Base-by-base conservation (phyloP, 2,797 vertebrate species). In the Melopsittacus undulatus region DNA sequence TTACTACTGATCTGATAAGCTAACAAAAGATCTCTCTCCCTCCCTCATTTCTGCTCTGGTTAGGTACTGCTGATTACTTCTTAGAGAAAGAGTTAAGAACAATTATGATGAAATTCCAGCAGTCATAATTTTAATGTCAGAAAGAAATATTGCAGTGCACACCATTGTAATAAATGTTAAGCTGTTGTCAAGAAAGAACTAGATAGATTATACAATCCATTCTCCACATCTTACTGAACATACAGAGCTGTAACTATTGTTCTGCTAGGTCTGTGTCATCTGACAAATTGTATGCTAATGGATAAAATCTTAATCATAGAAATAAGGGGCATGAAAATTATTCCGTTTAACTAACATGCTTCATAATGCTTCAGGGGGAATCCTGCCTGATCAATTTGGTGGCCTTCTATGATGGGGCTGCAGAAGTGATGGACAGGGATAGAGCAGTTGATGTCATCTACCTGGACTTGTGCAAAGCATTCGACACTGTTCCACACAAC, bases 201-300 rank as follows among this genome's bases (percentile, higher is more conserved):
- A 84, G 81, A 96, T 83, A 92, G 89, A 95, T 94, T 92, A 89
- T 84, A 82, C 4, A 7, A 94, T 95, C 90, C 70, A 74, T 96
- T 94, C 86, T 89, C 74, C 89, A 88, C 56, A 90, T 94, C 74
- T 90, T 90, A 73, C 61, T 72, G 87, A 94, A 89, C 91, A 93
- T n/a, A 94, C 70, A 88, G 63, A 73, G 67, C 80, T 73, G 30
- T 79, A 91, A 79, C 85, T 88, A 83, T 62, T 77, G 88, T 68
- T 91, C 79, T 88, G 40, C 92, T 93, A 87, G 18, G 43, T 92
- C 63, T 91, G 89, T 42, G 87, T 38, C 63, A 67, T 83, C 77
- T 95, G 93, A 96, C 75, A 92, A 93, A 95, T 72, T 77, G 64
- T 64, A 86, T 74, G 64, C 48, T 96, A 97, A 97, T 93, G 66